Evolutionary conservation across 2,113 vertebrate species (phyloP), one percentile per base, ranked within the genome.

Genomic region (Dasyprocta punctata): DNA sequence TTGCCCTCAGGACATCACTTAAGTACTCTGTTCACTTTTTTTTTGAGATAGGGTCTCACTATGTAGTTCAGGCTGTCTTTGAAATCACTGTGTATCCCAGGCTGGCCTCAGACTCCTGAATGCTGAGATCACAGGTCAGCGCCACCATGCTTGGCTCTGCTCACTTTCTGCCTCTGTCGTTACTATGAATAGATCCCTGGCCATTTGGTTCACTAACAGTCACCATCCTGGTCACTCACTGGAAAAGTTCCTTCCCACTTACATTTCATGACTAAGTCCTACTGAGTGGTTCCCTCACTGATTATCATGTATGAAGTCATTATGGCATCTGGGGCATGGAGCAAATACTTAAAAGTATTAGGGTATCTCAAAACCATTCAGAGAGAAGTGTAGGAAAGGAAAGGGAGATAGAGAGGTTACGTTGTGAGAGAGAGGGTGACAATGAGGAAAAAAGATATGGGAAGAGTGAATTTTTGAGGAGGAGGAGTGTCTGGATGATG

Each of bases 261-360:
- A 60, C 24, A 69, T 78, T 78, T 41, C 44, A 22, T 60, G 85
- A 84, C 85, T n/a, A 93, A 80, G n/a, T 82, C 44, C 65, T 56
- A 75, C n/a, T 47, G 24, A 28, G 28, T 60, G 26, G 11, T 41
- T 93, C 49, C 60, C 49, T 89, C 67, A 36, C 33, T 73, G 82
- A 47, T 58, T 20, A 82, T 22, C 38, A 58, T 38, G 13, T 94
- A 73, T 6, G 33, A 86, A 86, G 17, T 86, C 17, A 90, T n/a
- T 33, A 54, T 81, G 65, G 54, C 6, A 94, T 38, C 83, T 26
- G 36, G 52, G 58, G 28, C 82, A 73, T 75, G 82, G 24, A 63
- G 58, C 47, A 94, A 94, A 56, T 33, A 4, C n/a, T 91, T 94
- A 58, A 85, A 65, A 54, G 9, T 93, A 85, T 85, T 92, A 89